Conservation (phyloP, 2,113 vertebrate species). For the Daboia siamensis region DNA sequence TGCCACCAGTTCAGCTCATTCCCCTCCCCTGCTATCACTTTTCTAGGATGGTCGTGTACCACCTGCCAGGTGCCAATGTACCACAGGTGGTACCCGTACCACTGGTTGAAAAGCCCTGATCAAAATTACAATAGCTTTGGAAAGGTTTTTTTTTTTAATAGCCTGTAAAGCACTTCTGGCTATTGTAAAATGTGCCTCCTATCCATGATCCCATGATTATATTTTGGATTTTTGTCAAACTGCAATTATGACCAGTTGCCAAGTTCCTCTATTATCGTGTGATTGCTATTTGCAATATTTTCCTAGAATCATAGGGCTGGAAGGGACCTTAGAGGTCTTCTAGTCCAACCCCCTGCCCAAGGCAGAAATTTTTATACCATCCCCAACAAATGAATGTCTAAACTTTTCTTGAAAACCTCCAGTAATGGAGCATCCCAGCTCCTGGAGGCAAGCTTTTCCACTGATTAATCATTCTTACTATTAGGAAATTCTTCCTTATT, state of each 20-base stretch:
- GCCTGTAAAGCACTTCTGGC: not conserved
- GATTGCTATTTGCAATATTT: not conserved
- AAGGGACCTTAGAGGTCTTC: not conserved
- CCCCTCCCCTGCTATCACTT: no score
- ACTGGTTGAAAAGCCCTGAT: no score
- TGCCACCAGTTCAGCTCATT: no score
- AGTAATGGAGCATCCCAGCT: not conserved
- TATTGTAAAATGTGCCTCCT: not conserved
- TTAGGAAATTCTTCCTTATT: not conserved
- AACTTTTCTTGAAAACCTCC: not conserved
- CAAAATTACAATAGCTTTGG: not conserved
- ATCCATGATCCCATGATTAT: not conserved
- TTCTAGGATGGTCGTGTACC: no score
- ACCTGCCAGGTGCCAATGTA: no score
- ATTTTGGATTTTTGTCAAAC: not conserved
- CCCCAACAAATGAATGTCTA: not conserved
- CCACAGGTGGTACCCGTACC: no score
- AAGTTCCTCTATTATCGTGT: not conserved
- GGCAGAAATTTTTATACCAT: not conserved
- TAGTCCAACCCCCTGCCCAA: not conserved
- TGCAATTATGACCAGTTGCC: not conserved
- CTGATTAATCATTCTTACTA: not conserved
- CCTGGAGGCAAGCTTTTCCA: not conserved
- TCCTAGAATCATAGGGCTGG: not conserved
- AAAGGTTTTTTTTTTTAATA: not conserved